phyloP scores from a whole-genome alignment of 2,797 vertebrate genomes.

The Phrynocephalus guinanensis region DNA sequence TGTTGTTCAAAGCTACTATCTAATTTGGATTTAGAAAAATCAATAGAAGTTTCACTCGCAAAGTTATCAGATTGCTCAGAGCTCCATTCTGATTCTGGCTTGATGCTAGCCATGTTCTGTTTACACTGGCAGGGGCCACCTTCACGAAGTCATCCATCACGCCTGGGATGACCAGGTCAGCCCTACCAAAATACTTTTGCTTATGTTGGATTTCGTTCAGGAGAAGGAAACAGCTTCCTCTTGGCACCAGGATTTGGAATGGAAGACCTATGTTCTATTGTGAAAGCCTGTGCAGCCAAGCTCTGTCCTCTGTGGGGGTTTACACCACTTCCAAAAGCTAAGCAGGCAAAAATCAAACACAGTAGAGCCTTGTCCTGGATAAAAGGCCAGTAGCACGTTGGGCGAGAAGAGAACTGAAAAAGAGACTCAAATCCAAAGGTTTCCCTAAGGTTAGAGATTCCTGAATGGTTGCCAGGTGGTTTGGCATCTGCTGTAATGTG shows the following conservation, averaged over 20 bases:
- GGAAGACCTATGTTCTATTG: not conserved
- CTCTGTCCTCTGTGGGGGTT: not conserved
- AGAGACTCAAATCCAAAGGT: constrained; percentile 12
- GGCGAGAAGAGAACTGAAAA: constrained; percentile 27
- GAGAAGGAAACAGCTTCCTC: constrained; percentile 5
- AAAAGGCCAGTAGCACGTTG: constrained; percentile 28
- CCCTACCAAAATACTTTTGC: not conserved
- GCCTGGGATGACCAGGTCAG: not conserved
- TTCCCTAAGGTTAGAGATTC: constrained; percentile 31
- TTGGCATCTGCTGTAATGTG: constrained; percentile 28
- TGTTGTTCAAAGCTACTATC: not conserved
- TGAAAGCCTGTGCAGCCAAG: not conserved
- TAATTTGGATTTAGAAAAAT: not conserved
- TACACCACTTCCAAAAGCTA: not conserved
- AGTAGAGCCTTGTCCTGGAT: constrained; percentile 7
- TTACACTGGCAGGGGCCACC: too few species aligned
- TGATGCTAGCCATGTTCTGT: not conserved
- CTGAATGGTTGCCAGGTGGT: constrained; percentile 32
- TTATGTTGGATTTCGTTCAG: not conserved
- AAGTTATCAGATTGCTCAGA: not conserved
- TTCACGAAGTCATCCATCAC: not conserved
- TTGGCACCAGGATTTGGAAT: not conserved
- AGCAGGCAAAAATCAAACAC: constrained; percentile 3
- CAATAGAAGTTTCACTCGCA: not conserved
- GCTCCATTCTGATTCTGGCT: not conserved